Percentiles rank a stretch among this genome's conserved stretches.
Evolutionary conservation across 2,113 vertebrate genomes (phyloP).

Genomic region (Psilopsiagon aymara): DNA sequence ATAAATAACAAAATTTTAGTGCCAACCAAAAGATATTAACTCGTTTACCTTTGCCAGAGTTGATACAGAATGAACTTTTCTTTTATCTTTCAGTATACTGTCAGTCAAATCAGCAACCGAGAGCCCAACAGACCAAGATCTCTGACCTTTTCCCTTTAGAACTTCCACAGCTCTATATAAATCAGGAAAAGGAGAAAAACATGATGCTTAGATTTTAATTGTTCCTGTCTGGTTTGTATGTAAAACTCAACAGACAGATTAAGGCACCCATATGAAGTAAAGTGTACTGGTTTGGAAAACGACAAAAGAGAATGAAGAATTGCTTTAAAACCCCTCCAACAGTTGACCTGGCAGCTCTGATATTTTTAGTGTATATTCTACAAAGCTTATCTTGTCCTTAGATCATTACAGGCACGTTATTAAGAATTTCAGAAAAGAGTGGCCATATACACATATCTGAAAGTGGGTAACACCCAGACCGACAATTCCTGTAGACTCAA

Average conservation of each 20-base stretch:
- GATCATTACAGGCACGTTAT: rapidly evolving
- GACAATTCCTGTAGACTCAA: not conserved
- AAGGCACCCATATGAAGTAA: not conserved
- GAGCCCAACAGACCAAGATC: conserved; percentile 92
- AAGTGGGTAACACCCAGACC: not conserved
- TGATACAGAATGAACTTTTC: conserved; percentile 88
- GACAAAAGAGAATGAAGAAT: not conserved
- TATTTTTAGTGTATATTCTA: not conserved
- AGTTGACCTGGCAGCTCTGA: not conserved
- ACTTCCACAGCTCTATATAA: conserved; percentile 86
- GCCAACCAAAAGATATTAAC: not conserved
- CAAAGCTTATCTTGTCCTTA: not conserved
- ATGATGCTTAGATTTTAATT: not conserved
- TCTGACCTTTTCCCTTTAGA: conserved; percentile 87
- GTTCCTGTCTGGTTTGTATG: not conserved
- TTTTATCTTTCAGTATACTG: conserved; percentile 86
- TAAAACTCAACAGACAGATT: not conserved
- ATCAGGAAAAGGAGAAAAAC: not conserved
- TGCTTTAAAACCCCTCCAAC: not conserved
- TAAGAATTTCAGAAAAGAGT: not conserved
- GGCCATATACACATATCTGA: not conserved
- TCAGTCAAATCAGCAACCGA: conserved; percentile 91
- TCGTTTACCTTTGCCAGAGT: conserved; percentile 88
- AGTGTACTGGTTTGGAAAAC: not conserved
- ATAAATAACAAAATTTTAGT: not conserved